These are phyloP conservation scores for Mellilla xanthometata DNA, from an alignment of 2,888 invertebrate genomes.

Conservation along the genomic window DNA sequence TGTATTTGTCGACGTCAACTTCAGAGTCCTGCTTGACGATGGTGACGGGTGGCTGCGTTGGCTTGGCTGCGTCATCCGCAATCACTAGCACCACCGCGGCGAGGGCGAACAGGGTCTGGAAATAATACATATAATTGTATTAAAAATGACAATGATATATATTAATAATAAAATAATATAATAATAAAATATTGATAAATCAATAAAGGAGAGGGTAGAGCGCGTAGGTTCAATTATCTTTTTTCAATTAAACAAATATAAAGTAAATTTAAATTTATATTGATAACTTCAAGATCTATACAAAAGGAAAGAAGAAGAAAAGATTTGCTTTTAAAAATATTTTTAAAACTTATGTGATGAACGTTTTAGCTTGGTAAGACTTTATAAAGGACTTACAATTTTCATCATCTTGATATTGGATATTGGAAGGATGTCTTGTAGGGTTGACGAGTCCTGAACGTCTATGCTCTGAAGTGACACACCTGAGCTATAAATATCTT, in stretches of 20 bases:
- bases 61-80: constrained; percentile 53
- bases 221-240: too few relatives aligned
- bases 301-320: too few relatives aligned
- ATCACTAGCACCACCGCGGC: constrained; percentile 57
- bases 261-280: too few relatives aligned
- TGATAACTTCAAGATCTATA: too few relatives aligned
- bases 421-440: constrained; percentile 47
- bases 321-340: too few relatives aligned
- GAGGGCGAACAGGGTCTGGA: constrained; percentile 60
- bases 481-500: constrained; percentile 70
- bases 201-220: too few relatives aligned
- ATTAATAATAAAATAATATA: too few relatives aligned
- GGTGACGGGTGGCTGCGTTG: constrained; percentile 58
- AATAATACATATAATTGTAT: background rate
- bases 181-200: too few relatives aligned
- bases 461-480: constrained; percentile 55
- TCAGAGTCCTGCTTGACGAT: constrained; percentile 84
- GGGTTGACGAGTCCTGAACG: constrained; percentile 59
- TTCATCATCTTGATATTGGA: constrained; percentile 60
- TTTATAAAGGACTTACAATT: constrained; percentile 57
- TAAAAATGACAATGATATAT: too few relatives aligned
- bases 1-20: constrained; percentile 84
- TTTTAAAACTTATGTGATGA: too few relatives aligned
- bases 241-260: too few relatives aligned
- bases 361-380: constrained; percentile 3